These are phyloP conservation scores for Patella depressa DNA, from an alignment of 2,888 invertebrate genomes.

Conservation along the genomic window DNA sequence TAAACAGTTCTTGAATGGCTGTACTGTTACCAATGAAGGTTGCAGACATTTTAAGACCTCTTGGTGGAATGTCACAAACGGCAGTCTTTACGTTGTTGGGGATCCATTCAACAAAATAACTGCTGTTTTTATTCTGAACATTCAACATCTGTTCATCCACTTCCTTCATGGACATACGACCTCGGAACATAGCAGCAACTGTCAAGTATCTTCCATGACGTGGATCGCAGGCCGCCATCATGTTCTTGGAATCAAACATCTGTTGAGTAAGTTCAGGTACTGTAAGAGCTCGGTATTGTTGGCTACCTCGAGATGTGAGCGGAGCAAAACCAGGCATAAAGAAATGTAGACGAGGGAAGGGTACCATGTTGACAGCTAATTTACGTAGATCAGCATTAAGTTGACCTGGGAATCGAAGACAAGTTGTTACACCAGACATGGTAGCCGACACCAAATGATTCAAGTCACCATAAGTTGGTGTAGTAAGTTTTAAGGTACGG, in stretches of 20 bases:
- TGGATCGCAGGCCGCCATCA: conserved; percentile 6
- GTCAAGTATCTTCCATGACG: not conserved
- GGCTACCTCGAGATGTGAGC: not conserved
- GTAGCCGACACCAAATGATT: not conserved
- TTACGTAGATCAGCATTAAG: conserved; percentile 1
- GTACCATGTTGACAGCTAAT: conserved; percentile 2
- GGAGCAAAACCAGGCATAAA: conserved; percentile 6
- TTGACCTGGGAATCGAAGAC: conserved; percentile 8
- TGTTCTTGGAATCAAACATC: conserved; percentile 5
- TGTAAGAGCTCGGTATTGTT: conserved; percentile 5
- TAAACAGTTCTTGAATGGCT: conserved; percentile 1
- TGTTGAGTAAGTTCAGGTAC: conserved; percentile 6
- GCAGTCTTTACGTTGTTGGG: conserved; percentile 4
- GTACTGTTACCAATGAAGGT: conserved; percentile 7
- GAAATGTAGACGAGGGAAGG: conserved; percentile 5
- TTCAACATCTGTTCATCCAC: conserved; percentile 1
- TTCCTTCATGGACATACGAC: conserved; percentile 10
- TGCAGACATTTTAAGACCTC: conserved; percentile 3
- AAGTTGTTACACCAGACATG: conserved; percentile 5
- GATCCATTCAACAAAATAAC: conserved; percentile 9
- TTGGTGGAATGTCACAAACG: conserved; percentile 8
- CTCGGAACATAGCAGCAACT: conserved; percentile 9
- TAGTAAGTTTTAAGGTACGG: not conserved
- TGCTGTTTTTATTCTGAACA: conserved; percentile 12
- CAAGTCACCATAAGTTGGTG: conserved; percentile 2